Base-by-base conservation (phyloP, 2,888 invertebrate species). In the Anthophora plumipes region DNA sequence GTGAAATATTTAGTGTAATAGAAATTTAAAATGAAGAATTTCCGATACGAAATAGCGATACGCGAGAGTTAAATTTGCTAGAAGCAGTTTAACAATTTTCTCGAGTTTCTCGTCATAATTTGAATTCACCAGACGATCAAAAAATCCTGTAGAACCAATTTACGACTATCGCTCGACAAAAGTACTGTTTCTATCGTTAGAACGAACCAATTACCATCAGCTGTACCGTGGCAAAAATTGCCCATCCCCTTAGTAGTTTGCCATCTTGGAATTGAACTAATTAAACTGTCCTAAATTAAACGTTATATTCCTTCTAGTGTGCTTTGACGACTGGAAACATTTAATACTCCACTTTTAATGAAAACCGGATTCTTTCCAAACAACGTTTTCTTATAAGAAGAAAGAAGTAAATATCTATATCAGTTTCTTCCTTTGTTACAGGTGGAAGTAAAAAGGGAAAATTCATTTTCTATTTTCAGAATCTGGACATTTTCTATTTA, bases 251-350 rank as follows among this genome's bases (percentile, higher is more conserved):
- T 52, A 46, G 50, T 39, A 37, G 50, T 43, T 52, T 20, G 41
- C 69, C 72, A 39, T 73, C 54, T 72, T 54, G 39, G 52, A 78
- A 83, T 72, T 77, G 52, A 75, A 64, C 75, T 88, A 87, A 88
- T 88, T 86, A 83, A 87, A 86, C 76, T 79, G 60, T 75, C 67
- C 76, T 64, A 77, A 73, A 83, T 85, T 78, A 76, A 83, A 88
- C 67, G 55, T 69, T 70, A 64, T 83, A 74, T 59, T 37, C 43
- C n/a, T 17, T 20, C 5, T n/a, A 4, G 12, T 22, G 5, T 11
- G 37, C 50, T 37, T 74, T 55, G 55, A 75, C 55, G 22, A n/a
- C 46, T 25, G 14, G 25, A 48, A 55, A 46, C n/a, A 14, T 48
- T 20, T 55, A 3, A 46, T 17, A 1, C 11, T 48, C 6, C 0